Evolutionary conservation across 2,888 invertebrate genomes (phyloP).

Genomic region (Geotrupes spiniger): DNA sequence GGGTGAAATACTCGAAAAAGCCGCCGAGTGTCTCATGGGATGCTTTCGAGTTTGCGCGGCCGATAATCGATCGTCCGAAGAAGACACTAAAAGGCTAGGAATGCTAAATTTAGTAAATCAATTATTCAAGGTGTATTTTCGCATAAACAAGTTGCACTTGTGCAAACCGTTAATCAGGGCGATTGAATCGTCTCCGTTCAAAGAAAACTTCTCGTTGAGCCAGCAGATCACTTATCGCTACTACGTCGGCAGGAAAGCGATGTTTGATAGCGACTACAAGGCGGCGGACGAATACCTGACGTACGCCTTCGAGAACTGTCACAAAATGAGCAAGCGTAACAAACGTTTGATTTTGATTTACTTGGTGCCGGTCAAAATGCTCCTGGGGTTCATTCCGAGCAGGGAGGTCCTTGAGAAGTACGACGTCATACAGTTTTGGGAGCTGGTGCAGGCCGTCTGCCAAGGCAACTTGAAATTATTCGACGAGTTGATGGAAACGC

Average conservation of each 20-base stretch:
- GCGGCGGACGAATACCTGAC: conserved; percentile 89
- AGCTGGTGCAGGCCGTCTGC: conserved; percentile 83
- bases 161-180: conserved; percentile 95
- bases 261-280: conserved; percentile 97
- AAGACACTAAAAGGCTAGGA: conserved; percentile 91
- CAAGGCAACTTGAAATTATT: conserved; percentile 84
- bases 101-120: conserved; percentile 97
- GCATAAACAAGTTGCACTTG: conserved; percentile 84
- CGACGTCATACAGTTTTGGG: conserved; percentile 86
- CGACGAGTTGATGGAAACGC: conserved; percentile 77
- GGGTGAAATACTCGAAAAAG: conserved; percentile 83
- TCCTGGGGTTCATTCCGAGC: conserved; percentile 93
- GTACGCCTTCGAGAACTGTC: conserved; percentile 91
- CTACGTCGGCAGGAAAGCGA: conserved; percentile 95
- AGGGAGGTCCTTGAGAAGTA: conserved; percentile 79
- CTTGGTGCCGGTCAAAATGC: conserved; percentile 95
- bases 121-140: conserved; percentile 80
- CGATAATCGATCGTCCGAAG: conserved; percentile 86
- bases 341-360: conserved; percentile 92
- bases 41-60: conserved; percentile 95
- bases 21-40: conserved; percentile 88
- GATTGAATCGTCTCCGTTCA: conserved; percentile 88
- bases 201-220: conserved; percentile 84
- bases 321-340: conserved; percentile 75
- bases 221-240: conserved; percentile 97